phyloP scores from a whole-genome alignment of 2,113 vertebrate species.

The Falcunculus frontatus region DNA sequence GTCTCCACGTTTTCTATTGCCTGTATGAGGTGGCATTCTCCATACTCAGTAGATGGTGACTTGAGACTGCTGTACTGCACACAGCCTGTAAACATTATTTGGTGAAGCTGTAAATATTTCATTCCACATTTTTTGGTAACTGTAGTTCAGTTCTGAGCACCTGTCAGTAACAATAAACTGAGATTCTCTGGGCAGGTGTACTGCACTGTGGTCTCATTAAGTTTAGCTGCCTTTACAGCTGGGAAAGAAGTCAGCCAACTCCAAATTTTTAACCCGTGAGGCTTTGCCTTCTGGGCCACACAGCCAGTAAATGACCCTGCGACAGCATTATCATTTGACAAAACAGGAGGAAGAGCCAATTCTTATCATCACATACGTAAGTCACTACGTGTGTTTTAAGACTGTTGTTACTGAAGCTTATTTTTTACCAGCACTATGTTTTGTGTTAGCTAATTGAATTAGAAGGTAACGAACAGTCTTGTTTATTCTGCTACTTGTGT shows the following conservation, averaged over 20 bases:
- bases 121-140: background rate
- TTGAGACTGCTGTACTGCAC: background rate
- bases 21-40: accelerated
- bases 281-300: background rate
- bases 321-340: background rate
- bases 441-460: background rate
- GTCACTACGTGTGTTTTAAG: background rate
- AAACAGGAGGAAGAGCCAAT: background rate
- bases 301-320: background rate
- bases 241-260: background rate
- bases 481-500: background rate
- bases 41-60: background rate
- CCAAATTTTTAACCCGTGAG: background rate
- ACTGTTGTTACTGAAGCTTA: background rate
- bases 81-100: background rate
- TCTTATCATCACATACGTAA: background rate
- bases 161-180: background rate
- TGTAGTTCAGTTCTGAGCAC: background rate
- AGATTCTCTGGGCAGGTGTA: background rate
- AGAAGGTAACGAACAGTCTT: background rate
- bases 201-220: background rate
- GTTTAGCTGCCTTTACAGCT: background rate
- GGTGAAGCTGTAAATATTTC: background rate
- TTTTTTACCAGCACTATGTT: background rate
- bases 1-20: accelerated